phyloP scores from a whole-genome alignment of 1,140 invertebrate species.

The Drosophila pectinifera region DNA sequence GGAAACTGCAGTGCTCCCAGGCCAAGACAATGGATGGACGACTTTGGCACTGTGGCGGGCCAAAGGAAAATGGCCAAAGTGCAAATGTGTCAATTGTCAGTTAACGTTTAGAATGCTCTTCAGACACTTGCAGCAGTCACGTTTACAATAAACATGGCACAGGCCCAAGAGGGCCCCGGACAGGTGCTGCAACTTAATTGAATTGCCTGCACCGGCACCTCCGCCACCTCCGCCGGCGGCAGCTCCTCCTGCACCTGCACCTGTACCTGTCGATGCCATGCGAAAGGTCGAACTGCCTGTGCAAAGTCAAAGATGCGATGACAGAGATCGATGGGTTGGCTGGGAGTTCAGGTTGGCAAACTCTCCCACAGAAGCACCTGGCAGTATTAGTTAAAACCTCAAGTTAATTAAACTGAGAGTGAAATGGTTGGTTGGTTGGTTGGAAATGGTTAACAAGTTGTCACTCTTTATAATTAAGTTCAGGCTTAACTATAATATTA shows the following conservation, averaged over 20 bases:
- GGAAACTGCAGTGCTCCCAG: conserved; percentile 29
- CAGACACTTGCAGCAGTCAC: conserved; percentile 63
- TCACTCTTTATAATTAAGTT: too few species aligned
- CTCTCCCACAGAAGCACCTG: too few species aligned
- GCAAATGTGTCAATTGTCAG: conserved; percentile 80
- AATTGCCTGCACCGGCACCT: conserved; percentile 59
- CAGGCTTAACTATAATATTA: too few species aligned
- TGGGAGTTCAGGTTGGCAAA: conserved; percentile 21
- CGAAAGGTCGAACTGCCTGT: conserved; percentile 46
- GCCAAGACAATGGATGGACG: conserved; percentile 43
- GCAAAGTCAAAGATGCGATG: conserved; percentile 43
- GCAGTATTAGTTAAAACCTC: conserved; percentile 3
- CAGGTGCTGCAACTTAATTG: conserved; percentile 73
- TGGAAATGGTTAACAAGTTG: too few species aligned
- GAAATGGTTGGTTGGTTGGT: too few species aligned
- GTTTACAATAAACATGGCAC: conserved; percentile 67
- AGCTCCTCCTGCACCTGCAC: not conserved
- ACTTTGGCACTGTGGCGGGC: conserved; percentile 1
- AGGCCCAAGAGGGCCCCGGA: conserved; percentile 31
- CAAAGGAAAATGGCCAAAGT: conserved; percentile 68
- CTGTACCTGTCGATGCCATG: conserved; percentile 43
- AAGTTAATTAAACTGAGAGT: not conserved
- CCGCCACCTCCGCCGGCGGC: conserved; percentile 1
- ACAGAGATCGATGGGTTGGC: conserved; percentile 66
- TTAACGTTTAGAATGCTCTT: conserved; percentile 70